Evolutionary conservation across 2,888 invertebrate species (phyloP).

Genomic region (Elegia similella): DNA sequence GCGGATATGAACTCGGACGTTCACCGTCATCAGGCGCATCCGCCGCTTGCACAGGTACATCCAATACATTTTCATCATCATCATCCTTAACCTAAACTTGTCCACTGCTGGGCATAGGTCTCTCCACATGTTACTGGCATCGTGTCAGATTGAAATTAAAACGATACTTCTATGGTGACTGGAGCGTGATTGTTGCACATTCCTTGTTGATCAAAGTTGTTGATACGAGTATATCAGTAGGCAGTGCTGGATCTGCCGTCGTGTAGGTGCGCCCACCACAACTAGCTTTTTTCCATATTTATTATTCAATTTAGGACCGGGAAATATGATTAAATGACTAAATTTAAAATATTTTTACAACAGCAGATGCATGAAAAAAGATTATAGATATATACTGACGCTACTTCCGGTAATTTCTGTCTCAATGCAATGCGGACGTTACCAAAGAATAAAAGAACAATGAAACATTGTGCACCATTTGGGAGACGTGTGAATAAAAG

Average conservation of each 20-base stretch:
- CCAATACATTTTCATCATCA: too few relatives aligned
- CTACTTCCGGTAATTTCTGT: not conserved
- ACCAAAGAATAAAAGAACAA: conserved; percentile 11
- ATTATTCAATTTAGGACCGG: conserved; percentile 9
- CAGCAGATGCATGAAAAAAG: not conserved
- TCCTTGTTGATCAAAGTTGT: conserved; percentile 50
- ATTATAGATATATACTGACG: not conserved
- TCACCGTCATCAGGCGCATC: conserved; percentile 78
- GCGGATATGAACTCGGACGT: conserved; percentile 79
- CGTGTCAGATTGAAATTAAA: conserved; percentile 28
- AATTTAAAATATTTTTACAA: not conserved
- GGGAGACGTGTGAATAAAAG: conserved; percentile 16
- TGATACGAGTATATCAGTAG: conserved; percentile 50
- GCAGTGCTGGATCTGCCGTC: conserved; percentile 20
- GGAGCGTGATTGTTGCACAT: conserved; percentile 47
- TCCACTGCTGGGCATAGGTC: too few relatives aligned
- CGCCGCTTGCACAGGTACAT: conserved; percentile 74
- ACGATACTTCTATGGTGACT: conserved; percentile 42
- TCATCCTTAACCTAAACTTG: too few relatives aligned
- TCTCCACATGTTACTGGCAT: not conserved
- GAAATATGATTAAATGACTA: conserved; percentile 9
- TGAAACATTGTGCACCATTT: conserved; percentile 12
- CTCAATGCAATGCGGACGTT: not conserved
- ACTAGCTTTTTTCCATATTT: conserved; percentile 13
- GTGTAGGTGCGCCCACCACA: conserved; percentile 19